Evolutionary conservation across 1,140 invertebrate genomes (phyloP), one percentile per base, ranked within the genome.

Genomic region (Brachionus rubens): DNA sequence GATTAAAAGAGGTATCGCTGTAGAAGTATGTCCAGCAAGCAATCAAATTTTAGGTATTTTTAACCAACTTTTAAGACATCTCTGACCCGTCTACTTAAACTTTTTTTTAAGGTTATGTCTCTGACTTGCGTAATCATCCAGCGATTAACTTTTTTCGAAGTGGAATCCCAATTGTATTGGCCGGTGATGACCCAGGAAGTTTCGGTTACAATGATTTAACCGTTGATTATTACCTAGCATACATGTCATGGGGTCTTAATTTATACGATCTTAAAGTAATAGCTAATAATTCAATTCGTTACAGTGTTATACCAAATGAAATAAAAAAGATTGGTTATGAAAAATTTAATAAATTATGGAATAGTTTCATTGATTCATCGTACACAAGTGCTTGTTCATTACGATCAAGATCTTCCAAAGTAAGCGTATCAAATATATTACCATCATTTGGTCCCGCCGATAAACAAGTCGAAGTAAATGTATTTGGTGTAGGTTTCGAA

Each of bases 171-270:
- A 77, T 81, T 28, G 77, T 81, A 19, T 65, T 81, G n/a, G 78
- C 77, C 43, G 76, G 80, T 14, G 80, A 81, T 50, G 80, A 81
- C 75, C 79, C 80, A 0, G 79, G 75, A 10, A 79, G 77, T n/a
- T 80, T 79, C 72, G 80, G 80, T 19, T 80, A 80, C 65, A 76
- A 81, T 56, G 72, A 79, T 36, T 78, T 80, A 24, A 81, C 80
- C 1, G 77, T 79, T n/a, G 80, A 81, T 41, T 81, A 78, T 78
- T 81, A 81, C 54, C 59, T 77, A 26, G 80, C 78, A 14, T 80
- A 78, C 21, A 79, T 80, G 79, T 77, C 65, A 14, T 81, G 80
- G 80, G 78, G 80, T 30, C 47, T 81, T 2, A 48, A 76, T 70
- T 77, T 81, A 16, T 75, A 72, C 9, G 80, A 81, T 46, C 43